Percentiles rank a stretch among this genome's conserved stretches.
Conservation (phyloP, 2,113 vertebrate species). For the Oreocharis arfaki region DNA sequence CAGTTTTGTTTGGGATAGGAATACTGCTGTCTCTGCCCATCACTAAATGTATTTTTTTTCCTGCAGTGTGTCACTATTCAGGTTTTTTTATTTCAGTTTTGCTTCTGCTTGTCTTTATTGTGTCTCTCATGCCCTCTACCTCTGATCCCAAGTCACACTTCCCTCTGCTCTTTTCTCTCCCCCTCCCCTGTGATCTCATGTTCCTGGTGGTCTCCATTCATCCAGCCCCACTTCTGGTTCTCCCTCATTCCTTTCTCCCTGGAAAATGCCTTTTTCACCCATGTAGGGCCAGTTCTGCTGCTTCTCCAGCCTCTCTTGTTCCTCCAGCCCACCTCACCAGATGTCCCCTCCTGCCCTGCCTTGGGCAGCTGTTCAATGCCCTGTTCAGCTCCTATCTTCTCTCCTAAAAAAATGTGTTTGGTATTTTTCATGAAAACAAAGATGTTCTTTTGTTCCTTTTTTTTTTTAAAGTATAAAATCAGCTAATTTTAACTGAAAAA, state of each 20-base stretch:
- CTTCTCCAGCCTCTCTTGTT: not conserved
- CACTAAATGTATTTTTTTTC: not conserved
- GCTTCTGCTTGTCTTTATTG: not conserved
- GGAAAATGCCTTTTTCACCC: not conserved
- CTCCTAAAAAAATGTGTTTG: not conserved
- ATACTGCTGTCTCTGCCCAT: not conserved
- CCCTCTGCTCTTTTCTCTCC: not conserved
- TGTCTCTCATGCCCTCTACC: not conserved
- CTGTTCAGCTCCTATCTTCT: not conserved
- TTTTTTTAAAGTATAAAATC: not conserved
- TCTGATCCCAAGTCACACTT: not conserved
- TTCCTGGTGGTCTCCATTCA: not conserved
- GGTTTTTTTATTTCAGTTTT: not conserved
- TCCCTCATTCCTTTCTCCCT: not conserved
- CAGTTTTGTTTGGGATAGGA: not conserved
- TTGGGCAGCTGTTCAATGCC: not conserved
- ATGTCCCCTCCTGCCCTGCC: not conserved
- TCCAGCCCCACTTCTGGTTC: not conserved
- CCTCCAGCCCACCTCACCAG: not conserved
- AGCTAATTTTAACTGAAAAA: not conserved
- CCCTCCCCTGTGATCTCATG: rapidly evolving
- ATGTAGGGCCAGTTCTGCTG: not conserved
- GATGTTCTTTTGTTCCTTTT: not conserved
- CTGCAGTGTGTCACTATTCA: not conserved
- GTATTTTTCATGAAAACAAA: not conserved